Base-by-base conservation (phyloP, 2,888 invertebrate genomes). In the Sisyra nigra region DNA sequence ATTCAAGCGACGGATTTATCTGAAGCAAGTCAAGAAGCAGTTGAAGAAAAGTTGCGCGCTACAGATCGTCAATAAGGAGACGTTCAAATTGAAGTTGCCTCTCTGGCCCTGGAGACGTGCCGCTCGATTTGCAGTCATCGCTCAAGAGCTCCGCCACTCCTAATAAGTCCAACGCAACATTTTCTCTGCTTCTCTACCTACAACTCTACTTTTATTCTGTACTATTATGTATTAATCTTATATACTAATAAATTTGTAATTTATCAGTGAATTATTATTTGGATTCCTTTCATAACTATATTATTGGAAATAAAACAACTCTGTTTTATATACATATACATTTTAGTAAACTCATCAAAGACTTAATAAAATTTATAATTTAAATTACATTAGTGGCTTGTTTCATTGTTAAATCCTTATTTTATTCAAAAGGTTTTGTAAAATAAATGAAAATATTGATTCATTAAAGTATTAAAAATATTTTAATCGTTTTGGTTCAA, bases 1-100 rank as follows among this genome's bases (percentile, higher is more conserved):
- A 87, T 94, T 65, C 94, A 91, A 71, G 92, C 93, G 59, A 93
- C 91, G 59, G 93, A 94, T 66, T 74, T 87, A 58, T 84, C 89
- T 53, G 94, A 94, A 69, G 88, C 91, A 52, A 87, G 88, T 52
- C 84, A 87, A 59, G 89, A 91, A 64, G 86, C 87, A 53, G 89
- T 91, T 51, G 91, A 91, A 64, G 89, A 89, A 66, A 91, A 91
- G 67, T 77, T 91, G 56, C 84, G 91, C 70, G 82, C 88, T 66
- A 91, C 88, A 58, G 91, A 91, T 71, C 87, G 91, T 72, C 87
- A 88, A 74, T 88, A 80, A 55, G 45, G 13, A 35, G 45, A 38
- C 46, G 24, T 24, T 24, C 24, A 24, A 24, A 24, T 24, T 24
- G 24, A 24, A 24, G 24, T 42, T 18, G 39, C 11, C 35, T 40